A percentile compares a stretch with the other conserved stretches of the same genome.
Evolutionary conservation across 2,888 invertebrate species (phyloP).

Genomic region (Epistrophe eligans): DNA sequence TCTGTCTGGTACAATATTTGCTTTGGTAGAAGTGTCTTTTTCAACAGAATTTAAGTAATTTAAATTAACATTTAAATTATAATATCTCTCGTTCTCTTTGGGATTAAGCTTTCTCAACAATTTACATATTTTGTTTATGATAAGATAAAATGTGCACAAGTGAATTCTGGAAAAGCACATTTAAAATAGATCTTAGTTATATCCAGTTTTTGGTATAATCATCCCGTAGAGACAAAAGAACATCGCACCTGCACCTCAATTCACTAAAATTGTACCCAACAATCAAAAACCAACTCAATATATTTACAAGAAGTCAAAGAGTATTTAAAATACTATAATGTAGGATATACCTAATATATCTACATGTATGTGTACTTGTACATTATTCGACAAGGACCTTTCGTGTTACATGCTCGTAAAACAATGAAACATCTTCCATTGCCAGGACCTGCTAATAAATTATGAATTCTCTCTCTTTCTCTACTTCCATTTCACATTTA

Average conservation of each 20-base stretch:
- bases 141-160: neutral
- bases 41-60: too few relatives aligned
- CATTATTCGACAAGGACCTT: constrained; percentile 61
- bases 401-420: constrained; percentile 74
- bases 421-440: constrained; percentile 68
- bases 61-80: too few relatives aligned
- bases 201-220: neutral
- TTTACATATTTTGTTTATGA: neutral
- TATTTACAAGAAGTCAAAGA: constrained; percentile 50
- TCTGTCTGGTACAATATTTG: too few relatives aligned
- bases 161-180: neutral
- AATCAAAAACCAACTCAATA: constrained; percentile 32
- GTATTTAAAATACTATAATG: constrained; percentile 50
- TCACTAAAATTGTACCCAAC: neutral
- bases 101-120: neutral
- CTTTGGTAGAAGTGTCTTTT: too few relatives aligned
- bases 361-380: neutral
- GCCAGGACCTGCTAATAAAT: constrained; percentile 73
- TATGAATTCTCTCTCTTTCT: constrained; percentile 57
- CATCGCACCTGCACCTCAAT: neutral
- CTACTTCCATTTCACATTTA: neutral
- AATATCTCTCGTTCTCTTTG: neutral
- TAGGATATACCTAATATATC: neutral
- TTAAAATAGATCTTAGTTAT: neutral
- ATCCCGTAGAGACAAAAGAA: neutral